Evolutionary conservation across 2,888 invertebrate species (phyloP).

Genomic region (Noctua fimbriata): DNA sequence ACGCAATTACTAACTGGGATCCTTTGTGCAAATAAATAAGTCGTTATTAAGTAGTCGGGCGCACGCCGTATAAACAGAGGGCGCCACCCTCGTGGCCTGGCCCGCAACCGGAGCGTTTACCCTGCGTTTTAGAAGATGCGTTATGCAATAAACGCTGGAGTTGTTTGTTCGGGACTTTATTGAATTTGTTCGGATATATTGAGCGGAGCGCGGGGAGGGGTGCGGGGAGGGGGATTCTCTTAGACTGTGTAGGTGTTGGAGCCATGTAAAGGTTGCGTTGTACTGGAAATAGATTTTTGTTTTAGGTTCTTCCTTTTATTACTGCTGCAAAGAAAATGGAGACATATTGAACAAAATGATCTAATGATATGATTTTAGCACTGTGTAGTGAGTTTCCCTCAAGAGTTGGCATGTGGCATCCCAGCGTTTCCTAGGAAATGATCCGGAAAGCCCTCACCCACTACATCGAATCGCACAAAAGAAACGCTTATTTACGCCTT

Average conservation of each 20-base stretch:
- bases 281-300: not conserved
- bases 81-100: constrained; percentile 64
- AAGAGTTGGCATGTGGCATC: not conserved
- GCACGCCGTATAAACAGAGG: constrained; percentile 78
- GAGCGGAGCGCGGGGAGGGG: constrained; percentile 36
- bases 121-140: constrained; percentile 69
- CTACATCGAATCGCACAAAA: constrained; percentile 53
- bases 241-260: constrained; percentile 1
- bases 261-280: not conserved
- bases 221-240: not conserved
- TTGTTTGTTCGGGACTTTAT: constrained; percentile 74
- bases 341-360: not conserved
- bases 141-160: constrained; percentile 73
- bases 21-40: constrained; percentile 84
- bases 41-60: constrained; percentile 82
- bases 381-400: not conserved
- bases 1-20: constrained; percentile 80
- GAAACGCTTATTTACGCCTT: constrained; percentile 76
- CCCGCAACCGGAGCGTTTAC: constrained; percentile 61
- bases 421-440: constrained; percentile 22
- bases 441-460: constrained; percentile 43
- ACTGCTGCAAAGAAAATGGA: not conserved
- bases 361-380: not conserved
- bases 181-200: constrained; percentile 76
- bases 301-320: not conserved